Percentiles rank a stretch among this genome's conserved stretches.
Evolutionary conservation across 2,797 vertebrate genomes (phyloP).

Genomic region (Benthosema pterotum): DNA sequence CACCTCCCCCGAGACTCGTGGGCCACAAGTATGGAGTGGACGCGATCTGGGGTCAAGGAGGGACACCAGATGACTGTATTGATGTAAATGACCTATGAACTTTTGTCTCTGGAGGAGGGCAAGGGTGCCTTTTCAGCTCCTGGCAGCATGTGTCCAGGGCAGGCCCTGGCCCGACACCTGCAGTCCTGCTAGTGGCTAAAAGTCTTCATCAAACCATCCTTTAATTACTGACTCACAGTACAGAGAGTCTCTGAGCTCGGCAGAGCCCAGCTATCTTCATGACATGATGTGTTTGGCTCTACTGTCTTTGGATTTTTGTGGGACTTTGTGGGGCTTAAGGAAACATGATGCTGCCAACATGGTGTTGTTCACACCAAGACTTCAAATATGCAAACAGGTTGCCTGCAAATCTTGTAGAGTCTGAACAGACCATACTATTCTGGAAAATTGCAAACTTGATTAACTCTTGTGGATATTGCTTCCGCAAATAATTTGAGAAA

Average conservation of each 20-base stretch:
- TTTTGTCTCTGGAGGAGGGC: conserved; percentile 60
- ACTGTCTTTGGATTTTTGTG: conserved; percentile 55
- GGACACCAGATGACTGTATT: conserved; percentile 63
- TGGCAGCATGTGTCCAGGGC: conserved; percentile 70
- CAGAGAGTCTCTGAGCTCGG: conserved; percentile 26
- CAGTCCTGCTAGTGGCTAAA: conserved; percentile 53
- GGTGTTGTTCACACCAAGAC: too few relatives aligned
- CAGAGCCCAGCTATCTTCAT: conserved; percentile 17
- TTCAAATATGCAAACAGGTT: too few relatives aligned
- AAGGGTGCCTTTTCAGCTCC: conserved; percentile 69
- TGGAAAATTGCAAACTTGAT: conserved; percentile 7
- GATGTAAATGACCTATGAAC: conserved; percentile 70
- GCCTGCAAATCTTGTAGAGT: too few relatives aligned
- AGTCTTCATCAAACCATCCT: conserved; percentile 56
- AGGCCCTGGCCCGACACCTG: conserved; percentile 70
- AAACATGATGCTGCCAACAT: neutral
- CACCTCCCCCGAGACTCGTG: conserved; percentile 36
- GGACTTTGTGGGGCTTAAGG: conserved; percentile 20
- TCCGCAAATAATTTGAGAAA: conserved; percentile 15
- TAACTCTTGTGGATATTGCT: conserved; percentile 9
- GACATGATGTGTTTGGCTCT: conserved; percentile 45
- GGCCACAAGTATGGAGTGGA: conserved; percentile 50
- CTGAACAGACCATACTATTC: conserved; percentile 5
- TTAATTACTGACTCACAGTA: conserved; percentile 24
- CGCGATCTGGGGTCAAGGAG: conserved; percentile 59